These are phyloP conservation scores for Anguilla anguilla DNA, from an alignment of 2,797 vertebrate species.

Conservation along the genomic window DNA sequence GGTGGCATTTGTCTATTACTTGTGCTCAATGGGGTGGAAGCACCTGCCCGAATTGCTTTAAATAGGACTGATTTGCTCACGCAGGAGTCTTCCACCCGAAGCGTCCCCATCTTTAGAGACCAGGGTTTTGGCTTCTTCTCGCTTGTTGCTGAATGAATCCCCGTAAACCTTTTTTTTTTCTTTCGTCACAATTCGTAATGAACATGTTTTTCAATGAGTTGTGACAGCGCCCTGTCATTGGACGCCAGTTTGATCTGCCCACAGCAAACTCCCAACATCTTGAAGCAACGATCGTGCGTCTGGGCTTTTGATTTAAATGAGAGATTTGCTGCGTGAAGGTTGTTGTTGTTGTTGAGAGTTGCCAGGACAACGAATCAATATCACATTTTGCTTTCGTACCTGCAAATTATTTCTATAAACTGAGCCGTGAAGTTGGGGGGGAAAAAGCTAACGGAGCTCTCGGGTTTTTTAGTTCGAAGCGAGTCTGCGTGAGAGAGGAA, in stretches of 20 bases:
- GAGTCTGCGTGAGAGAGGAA: conserved; percentile 55
- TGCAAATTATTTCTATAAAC: not conserved
- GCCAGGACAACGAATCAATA: conserved; percentile 13
- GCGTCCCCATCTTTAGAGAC: not conserved
- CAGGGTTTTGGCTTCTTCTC: not conserved
- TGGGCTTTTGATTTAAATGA: not conserved
- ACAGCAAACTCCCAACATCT: not conserved
- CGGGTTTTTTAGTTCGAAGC: conserved; percentile 12
- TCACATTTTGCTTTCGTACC: not conserved
- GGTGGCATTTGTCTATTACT: not conserved
- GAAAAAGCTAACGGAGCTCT: not conserved
- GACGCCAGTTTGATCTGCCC: not conserved
- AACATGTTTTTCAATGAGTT: conserved; percentile 9
- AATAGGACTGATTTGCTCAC: conserved; percentile 6
- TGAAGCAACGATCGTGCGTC: not conserved
- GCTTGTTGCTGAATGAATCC: not conserved
- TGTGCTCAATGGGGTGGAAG: conserved; percentile 14
- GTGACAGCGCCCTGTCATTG: not conserved
- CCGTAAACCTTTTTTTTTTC: not conserved
- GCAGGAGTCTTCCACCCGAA: not conserved
- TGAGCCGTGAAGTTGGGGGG: not conserved
- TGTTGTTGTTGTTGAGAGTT: not conserved
- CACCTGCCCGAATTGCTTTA: conserved; percentile 27
- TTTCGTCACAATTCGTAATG: conserved; percentile 15
- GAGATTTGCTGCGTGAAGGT: not conserved